Conservation (phyloP, 2,888 invertebrate genomes). For the Erynnis tages region DNA sequence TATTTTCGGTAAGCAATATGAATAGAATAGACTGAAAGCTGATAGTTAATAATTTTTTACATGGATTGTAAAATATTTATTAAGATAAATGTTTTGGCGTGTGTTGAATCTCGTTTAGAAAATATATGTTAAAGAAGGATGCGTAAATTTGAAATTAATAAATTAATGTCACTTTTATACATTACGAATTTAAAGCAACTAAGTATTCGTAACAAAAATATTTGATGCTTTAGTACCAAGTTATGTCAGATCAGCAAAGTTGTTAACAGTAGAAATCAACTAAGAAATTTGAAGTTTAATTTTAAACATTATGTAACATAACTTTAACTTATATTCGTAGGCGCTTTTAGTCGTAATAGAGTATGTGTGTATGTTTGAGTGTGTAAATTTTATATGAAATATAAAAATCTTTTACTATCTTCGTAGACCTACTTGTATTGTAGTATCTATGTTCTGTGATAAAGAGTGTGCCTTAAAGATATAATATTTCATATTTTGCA, state of each 20-base stretch:
- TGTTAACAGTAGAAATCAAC: no score
- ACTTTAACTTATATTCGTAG: not conserved
- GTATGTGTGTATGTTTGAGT: conserved; percentile 20
- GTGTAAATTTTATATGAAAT: conserved; percentile 19
- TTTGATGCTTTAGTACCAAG: no score
- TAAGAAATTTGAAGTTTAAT: no score
- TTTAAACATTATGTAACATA: no score
- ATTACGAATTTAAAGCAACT: no score
- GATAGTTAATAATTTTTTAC: not conserved
- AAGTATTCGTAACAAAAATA: no score
- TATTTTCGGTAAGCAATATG: conserved; percentile 1
- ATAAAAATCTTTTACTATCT: conserved; percentile 15
- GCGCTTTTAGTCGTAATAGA: not conserved
- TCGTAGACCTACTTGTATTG: conserved; percentile 33
- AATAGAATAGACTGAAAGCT: no score
- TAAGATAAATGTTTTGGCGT: not conserved
- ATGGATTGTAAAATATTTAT: not conserved
- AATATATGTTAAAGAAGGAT: no score
- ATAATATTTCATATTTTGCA: conserved; percentile 37
- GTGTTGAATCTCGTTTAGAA: conserved; percentile 2
- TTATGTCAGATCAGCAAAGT: no score
- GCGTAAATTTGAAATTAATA: no score
- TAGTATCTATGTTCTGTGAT: conserved; percentile 72
- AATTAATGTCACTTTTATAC: no score
- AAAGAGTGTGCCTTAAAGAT: conserved; percentile 67